A percentile compares a stretch with the other conserved stretches of the same genome.
Conservation (phyloP, 2,113 vertebrate species). For the Ginglymostoma cirratum region DNA sequence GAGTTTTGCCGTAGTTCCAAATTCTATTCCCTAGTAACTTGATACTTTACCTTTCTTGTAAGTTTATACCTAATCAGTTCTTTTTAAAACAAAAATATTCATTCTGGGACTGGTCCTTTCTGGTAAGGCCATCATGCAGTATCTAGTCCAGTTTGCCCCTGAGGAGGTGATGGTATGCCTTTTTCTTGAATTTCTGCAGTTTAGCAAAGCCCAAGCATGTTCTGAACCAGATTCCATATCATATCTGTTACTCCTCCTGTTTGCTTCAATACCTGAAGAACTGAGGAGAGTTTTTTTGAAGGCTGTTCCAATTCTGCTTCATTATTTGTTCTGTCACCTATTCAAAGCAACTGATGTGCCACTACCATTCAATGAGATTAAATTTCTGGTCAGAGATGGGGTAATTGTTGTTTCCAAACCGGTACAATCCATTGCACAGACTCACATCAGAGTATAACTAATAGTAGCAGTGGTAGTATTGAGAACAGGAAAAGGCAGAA, state of each 20-base stretch:
- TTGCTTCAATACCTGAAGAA: too few relatives aligned
- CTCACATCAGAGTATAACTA: slow-evolving; percentile 40
- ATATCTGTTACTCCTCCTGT: neutral
- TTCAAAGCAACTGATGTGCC: neutral
- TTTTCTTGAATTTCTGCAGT: neutral
- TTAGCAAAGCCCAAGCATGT: neutral
- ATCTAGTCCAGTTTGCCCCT: neutral
- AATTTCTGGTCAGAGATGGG: neutral
- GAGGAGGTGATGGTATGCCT: neutral
- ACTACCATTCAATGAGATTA: neutral
- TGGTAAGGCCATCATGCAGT: neutral
- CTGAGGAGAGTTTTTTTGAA: neutral
- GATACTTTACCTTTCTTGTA: neutral
- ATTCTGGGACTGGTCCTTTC: neutral
- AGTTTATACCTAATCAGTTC: neutral
- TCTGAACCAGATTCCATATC: neutral
- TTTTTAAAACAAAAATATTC: neutral
- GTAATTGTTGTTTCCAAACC: slow-evolving; percentile 43
- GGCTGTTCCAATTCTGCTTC: neutral
- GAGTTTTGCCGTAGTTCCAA: neutral
- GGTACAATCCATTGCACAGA: slow-evolving; percentile 40
- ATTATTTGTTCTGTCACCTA: neutral
- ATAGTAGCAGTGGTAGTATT: too few relatives aligned
- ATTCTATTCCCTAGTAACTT: neutral
- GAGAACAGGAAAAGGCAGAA: neutral